Conservation (phyloP, 1,140 invertebrate genomes). For the Phortica variegata region DNA sequence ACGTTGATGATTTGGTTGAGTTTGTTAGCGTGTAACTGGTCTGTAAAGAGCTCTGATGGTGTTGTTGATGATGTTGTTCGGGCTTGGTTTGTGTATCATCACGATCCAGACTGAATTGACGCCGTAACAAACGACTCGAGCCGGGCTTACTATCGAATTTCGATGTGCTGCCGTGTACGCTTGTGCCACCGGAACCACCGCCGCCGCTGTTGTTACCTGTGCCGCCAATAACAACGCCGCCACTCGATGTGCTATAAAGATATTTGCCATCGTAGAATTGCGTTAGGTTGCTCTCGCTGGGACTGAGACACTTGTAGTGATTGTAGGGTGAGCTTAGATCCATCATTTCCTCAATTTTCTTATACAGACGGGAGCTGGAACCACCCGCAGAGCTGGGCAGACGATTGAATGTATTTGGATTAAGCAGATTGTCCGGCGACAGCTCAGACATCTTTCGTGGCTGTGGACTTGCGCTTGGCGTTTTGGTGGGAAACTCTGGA, state of each 20-base stretch:
- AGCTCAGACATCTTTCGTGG: constrained; percentile 49
- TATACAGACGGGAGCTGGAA: constrained; percentile 49
- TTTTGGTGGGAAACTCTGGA: constrained; percentile 45
- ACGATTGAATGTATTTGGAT: constrained; percentile 51
- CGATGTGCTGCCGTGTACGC: constrained; percentile 14
- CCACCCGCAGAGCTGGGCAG: constrained; percentile 45
- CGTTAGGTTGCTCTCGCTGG: constrained; percentile 63
- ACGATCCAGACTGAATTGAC: constrained; percentile 71
- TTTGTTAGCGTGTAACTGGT: constrained; percentile 33
- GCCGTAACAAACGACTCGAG: constrained; percentile 62
- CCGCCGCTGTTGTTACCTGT: constrained; percentile 23
- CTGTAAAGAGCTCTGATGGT: constrained; percentile 38
- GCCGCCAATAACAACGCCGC: constrained; percentile 11
- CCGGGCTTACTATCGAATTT: constrained; percentile 46
- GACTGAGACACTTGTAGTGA: constrained; percentile 70
- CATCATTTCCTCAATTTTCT: constrained; percentile 59
- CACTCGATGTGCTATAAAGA: constrained; percentile 28
- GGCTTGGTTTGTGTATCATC: constrained; percentile 59
- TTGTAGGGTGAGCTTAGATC: constrained; percentile 73
- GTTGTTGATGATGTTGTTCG: constrained; percentile 38
- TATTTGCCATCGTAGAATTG: constrained; percentile 56
- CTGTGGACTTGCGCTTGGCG: constrained; percentile 41
- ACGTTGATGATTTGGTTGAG: constrained; percentile 37
- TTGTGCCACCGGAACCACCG: constrained; percentile 16
- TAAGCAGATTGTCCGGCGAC: constrained; percentile 43